Evolutionary conservation across 53 echinoderm and acorn worm genomes (phyloP).

Genomic region (Stichopus horrens): DNA sequence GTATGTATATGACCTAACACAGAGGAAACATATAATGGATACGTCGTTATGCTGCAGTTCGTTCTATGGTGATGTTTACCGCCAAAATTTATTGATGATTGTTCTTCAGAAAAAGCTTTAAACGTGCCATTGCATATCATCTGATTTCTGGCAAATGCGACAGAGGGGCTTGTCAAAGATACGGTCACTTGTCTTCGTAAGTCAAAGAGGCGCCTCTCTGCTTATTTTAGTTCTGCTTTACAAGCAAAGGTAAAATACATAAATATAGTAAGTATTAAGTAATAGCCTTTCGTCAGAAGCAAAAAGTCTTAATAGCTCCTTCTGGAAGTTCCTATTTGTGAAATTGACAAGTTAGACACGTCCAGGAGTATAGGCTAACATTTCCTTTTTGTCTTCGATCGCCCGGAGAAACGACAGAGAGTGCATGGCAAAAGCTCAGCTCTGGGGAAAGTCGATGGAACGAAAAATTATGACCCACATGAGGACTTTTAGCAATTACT

Average conservation of each 20-base stretch:
- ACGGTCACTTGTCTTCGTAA: slow-evolving; percentile 10
- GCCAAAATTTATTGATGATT: neutral
- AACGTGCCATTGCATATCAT: neutral
- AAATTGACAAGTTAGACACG: slow-evolving; percentile 7
- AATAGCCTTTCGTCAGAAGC: neutral
- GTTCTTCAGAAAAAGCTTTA: neutral
- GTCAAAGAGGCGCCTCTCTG: neutral
- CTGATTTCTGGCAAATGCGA: neutral
- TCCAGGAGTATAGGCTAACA: neutral
- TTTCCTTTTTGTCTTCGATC: neutral
- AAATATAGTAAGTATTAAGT: neutral
- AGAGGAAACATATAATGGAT: too few species aligned
- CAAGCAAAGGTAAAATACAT: neutral
- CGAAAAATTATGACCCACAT: neutral
- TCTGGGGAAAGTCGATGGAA: neutral
- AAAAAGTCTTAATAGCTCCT: neutral
- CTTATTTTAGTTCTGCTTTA: neutral
- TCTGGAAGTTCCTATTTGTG: neutral
- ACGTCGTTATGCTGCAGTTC: neutral
- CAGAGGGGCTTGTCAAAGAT: neutral
- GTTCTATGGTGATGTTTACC: neutral
- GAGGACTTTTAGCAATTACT: neutral
- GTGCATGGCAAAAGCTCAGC: neutral
- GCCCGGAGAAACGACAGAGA: neutral
- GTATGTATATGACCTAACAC: too few species aligned